Conservation (phyloP, 2,888 invertebrate genomes). For the Calameuta filiformis region DNA sequence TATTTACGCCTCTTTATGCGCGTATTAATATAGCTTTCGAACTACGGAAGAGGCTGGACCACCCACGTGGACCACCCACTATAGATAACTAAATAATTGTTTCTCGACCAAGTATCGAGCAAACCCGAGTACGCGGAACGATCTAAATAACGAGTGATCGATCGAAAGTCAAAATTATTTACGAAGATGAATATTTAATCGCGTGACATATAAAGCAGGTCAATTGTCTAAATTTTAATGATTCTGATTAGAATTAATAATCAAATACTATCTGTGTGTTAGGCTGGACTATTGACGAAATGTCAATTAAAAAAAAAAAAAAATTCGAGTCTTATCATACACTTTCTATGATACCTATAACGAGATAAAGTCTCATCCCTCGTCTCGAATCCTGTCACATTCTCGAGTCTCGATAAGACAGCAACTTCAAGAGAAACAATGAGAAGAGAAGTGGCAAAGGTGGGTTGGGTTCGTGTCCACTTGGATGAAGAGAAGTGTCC, state of each 20-base stretch:
- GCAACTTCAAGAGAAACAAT: neutral
- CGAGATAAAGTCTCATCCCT: neutral
- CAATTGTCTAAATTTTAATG: neutral
- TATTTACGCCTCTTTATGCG: slow-evolving; percentile 1
- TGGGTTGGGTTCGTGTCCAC: neutral
- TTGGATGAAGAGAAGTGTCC: neutral
- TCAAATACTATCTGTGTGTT: neutral
- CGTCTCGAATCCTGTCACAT: neutral
- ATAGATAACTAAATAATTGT: neutral
- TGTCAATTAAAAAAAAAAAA: neutral
- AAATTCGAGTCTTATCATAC: neutral
- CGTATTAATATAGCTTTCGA: neutral
- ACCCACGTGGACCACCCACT: neutral
- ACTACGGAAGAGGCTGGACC: neutral
- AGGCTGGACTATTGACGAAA: neutral
- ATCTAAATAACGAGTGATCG: neutral
- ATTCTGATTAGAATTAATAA: neutral
- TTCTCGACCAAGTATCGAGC: neutral
- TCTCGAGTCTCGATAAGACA: neutral
- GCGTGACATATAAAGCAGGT: neutral
- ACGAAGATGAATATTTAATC: neutral
- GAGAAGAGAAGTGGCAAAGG: neutral
- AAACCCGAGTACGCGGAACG: neutral
- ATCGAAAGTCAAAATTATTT: neutral
- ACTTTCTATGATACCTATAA: neutral